These are phyloP conservation scores for Neodiprion virginianus DNA, from an alignment of 1,140 invertebrate species.

Conservation along the genomic window DNA sequence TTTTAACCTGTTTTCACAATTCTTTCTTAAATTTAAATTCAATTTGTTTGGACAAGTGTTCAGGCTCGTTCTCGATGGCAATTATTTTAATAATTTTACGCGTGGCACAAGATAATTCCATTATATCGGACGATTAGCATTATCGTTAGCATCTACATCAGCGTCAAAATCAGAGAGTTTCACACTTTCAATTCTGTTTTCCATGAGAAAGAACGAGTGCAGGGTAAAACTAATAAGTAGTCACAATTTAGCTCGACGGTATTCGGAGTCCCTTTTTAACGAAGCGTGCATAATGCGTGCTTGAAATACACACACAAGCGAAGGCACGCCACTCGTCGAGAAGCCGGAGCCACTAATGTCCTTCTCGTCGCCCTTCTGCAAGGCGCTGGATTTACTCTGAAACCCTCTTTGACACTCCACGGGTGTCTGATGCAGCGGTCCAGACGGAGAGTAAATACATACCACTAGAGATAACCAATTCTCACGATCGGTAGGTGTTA, in stretches of 20 bases:
- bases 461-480: not conserved
- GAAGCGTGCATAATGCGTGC: not conserved
- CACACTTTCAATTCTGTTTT: not conserved
- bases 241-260: no score
- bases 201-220: no score
- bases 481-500: no score
- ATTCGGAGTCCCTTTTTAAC: not conserved
- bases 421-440: not conserved
- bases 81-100: not conserved
- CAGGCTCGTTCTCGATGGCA: not conserved
- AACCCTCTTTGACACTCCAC: not conserved
- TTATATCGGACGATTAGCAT: not conserved
- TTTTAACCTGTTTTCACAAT: no score
- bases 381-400: not conserved
- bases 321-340: not conserved
- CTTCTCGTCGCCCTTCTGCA: not conserved
- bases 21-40: no score
- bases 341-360: not conserved
- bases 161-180: not conserved
- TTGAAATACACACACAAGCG: not conserved
- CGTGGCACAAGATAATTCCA: not conserved
- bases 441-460: not conserved
- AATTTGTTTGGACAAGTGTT: not conserved
- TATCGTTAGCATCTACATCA: not conserved
- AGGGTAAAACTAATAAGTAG: no score